Conservation (phyloP, 2,113 vertebrate genomes). For the Scomber colias region DNA sequence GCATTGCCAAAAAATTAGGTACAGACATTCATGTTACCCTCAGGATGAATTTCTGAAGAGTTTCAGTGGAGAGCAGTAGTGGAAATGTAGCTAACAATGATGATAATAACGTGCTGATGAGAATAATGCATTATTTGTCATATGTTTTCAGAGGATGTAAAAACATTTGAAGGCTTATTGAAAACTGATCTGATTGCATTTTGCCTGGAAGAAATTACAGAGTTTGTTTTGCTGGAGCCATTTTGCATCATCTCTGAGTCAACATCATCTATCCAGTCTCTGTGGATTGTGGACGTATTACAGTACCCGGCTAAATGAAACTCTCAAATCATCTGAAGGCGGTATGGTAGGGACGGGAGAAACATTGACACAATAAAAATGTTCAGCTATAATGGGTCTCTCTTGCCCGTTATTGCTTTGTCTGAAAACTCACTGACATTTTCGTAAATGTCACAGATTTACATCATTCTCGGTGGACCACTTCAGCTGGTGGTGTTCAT, state of each 20-base stretch:
- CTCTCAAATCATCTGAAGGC: constrained; percentile 57
- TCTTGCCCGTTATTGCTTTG: constrained; percentile 55
- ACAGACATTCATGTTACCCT: too few relatives aligned
- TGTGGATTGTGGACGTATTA: constrained; percentile 40
- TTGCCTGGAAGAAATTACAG: constrained; percentile 20
- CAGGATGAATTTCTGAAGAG: background rate
- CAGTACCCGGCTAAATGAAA: constrained; percentile 43
- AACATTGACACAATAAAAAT: constrained; percentile 56
- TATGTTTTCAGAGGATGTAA: background rate
- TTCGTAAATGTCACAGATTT: constrained; percentile 78
- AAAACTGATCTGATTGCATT: constrained; percentile 17
- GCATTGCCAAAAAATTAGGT: too few relatives aligned
- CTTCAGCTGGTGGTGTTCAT: constrained; percentile 59
- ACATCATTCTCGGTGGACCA: constrained; percentile 66
- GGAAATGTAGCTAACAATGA: background rate
- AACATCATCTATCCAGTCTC: constrained; percentile 36
- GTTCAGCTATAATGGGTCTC: constrained; percentile 46
- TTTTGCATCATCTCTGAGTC: constrained; percentile 54
- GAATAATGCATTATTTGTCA: background rate
- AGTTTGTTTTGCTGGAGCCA: constrained; percentile 14
- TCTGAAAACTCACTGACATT: constrained; percentile 76
- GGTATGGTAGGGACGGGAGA: constrained; percentile 18
- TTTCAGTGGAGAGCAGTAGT: background rate
- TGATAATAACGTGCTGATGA: background rate
- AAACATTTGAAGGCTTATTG: background rate